Base-by-base conservation (phyloP, 2,113 vertebrate genomes). In the Centropristis striata region DNA sequence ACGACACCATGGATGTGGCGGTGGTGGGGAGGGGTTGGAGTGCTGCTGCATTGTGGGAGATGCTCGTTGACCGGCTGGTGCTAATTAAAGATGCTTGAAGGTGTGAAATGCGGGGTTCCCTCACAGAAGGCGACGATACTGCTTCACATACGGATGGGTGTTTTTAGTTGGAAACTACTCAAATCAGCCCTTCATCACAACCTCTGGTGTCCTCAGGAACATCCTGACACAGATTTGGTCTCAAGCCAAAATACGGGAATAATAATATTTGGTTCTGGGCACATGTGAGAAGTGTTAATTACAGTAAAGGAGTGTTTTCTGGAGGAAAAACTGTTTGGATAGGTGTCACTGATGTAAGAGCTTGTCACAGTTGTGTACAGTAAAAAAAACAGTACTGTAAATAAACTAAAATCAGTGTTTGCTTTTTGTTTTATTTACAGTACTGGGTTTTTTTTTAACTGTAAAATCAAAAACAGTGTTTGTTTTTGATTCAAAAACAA, bases 21-120 rank as follows among this genome's bases (percentile, higher is more conserved):
- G 57, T n/a, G 47, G 3, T 28, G 18, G 7, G 54, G 28, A 14
- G 58, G 60, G 16, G 14, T 55, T 72, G 32, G 32, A 59, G 50
- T 2, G 2, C 32, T 16, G 63, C 67, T 16, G 55, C 21, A 75
- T 4, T 21, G 41, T 57, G 58, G 44, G 67, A 80, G 39, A 71
- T 53, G 53, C 57, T 49, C 12, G 1, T 69, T 72, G 73, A 71
- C 37, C n/a, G 8, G n/a, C 21, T 8, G 5, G 8, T 6, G 8
- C 39, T 82, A 89, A 88, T 75, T 81, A 80, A 81, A 58, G 39
- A 75, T 0, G 42, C 67, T 67, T 77, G 15, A 78, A 75, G 28
- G 60, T 78, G 55, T 67, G 53, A 78, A 64, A 71, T 50, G 51
- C 23, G 20, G 28, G 71, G 57, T 53, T 73, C 49, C 68, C 46